These are phyloP conservation scores for Scrobipalpa atriplicella DNA, from an alignment of 2,888 invertebrate species.

Conservation along the genomic window DNA sequence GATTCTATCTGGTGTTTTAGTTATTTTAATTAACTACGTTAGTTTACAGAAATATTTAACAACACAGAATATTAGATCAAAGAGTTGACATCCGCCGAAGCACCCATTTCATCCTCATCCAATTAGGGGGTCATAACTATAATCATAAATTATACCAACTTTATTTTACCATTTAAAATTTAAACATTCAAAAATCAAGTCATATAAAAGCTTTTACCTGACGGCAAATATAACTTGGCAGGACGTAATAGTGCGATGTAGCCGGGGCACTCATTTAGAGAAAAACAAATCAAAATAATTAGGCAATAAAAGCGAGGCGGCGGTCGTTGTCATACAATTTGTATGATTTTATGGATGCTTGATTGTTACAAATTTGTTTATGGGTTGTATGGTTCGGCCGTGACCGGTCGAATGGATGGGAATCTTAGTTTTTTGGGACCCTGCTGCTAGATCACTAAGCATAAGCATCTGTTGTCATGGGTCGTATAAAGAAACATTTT, in stretches of 20 bases:
- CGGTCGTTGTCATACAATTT: constrained; percentile 68
- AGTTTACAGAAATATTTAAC: constrained; percentile 6
- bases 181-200: constrained; percentile 31
- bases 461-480: too few species aligned
- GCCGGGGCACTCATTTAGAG: constrained; percentile 63
- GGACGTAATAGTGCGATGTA: constrained; percentile 55
- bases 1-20: neutral
- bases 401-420: constrained; percentile 15
- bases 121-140: constrained; percentile 65
- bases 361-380: constrained; percentile 80
- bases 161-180: constrained; percentile 27
- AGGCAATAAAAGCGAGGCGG: constrained; percentile 70
- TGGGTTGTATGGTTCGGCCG: constrained; percentile 43
- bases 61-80: constrained; percentile 35
- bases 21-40: constrained; percentile 48
- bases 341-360: constrained; percentile 67
- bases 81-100: constrained; percentile 62
- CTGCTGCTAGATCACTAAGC: neutral
- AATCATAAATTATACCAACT: constrained; percentile 56
- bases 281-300: constrained; percentile 80
- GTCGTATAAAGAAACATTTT: too few species aligned
- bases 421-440: neutral
- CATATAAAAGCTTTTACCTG: neutral
- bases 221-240: constrained; percentile 35
- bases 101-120: constrained; percentile 57